Percentiles rank a stretch among this genome's conserved stretches.
Conservation (phyloP, 2,113 vertebrate species). For the Myiozetetes cayanensis region DNA sequence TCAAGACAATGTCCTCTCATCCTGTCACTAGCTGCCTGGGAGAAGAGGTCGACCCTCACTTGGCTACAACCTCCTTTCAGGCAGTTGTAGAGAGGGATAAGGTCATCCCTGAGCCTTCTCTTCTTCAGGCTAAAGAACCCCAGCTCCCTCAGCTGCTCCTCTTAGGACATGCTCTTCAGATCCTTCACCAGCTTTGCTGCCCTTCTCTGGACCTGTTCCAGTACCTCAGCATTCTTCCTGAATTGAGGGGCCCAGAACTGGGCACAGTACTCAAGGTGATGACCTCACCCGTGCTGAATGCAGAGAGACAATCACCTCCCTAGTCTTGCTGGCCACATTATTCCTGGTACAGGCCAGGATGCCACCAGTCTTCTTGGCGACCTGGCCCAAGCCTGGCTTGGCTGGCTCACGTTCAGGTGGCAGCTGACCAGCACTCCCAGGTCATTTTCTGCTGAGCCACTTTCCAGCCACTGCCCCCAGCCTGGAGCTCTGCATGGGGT, state of each 20-base stretch:
- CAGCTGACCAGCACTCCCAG: fast-evolving
- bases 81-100: fast-evolving
- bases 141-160: background rate
- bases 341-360: background rate
- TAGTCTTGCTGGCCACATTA: background rate
- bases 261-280: background rate
- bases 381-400: background rate
- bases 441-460: background rate
- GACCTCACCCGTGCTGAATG: background rate
- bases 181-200: background rate
- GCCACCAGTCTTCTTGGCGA: background rate
- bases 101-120: background rate
- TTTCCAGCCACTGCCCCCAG: background rate
- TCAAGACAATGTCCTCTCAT: background rate
- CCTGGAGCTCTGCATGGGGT: background rate
- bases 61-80: background rate
- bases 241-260: background rate
- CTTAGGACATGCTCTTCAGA: too few species aligned
- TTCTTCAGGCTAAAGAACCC: background rate
- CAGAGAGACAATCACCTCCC: background rate
- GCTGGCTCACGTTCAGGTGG: background rate
- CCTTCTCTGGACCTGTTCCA: background rate
- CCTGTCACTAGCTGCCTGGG: fast-evolving
- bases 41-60: background rate
- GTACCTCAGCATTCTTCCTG: background rate